Conservation (phyloP, 2,888 invertebrate species). For the Drosophila macrospina region DNA sequence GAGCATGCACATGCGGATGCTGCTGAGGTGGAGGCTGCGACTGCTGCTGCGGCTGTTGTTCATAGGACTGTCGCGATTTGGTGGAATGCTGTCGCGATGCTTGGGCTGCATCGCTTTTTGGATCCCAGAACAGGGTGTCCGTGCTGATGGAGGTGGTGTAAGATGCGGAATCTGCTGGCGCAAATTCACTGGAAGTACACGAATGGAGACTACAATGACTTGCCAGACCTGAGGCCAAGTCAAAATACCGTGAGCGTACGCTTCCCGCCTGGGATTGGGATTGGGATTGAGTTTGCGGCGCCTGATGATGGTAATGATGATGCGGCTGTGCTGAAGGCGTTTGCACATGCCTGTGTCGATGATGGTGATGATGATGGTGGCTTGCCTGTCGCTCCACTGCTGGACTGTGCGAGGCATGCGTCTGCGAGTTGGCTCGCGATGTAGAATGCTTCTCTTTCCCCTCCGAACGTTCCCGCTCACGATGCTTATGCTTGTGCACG, state of each 20-base stretch:
- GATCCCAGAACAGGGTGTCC: slow-evolving; percentile 94
- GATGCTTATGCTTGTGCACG: slow-evolving; percentile 87
- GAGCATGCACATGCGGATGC: slow-evolving; percentile 50
- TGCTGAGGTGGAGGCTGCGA: slow-evolving; percentile 65
- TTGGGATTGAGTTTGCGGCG: slow-evolving; percentile 84
- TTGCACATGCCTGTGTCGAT: slow-evolving; percentile 80
- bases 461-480: slow-evolving; percentile 86
- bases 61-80: slow-evolving; percentile 87
- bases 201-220: slow-evolving; percentile 94
- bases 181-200: slow-evolving; percentile 91
- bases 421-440: slow-evolving; percentile 47
- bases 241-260: slow-evolving; percentile 87
- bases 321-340: slow-evolving; percentile 61
- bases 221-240: slow-evolving; percentile 89
- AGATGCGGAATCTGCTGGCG: slow-evolving; percentile 90
- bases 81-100: slow-evolving; percentile 86
- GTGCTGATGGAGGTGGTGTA: slow-evolving; percentile 95
- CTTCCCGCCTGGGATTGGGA: slow-evolving; percentile 78
- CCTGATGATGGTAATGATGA: slow-evolving; percentile 75
- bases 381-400: slow-evolving; percentile 37
- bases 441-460: slow-evolving; percentile 54
- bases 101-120: slow-evolving; percentile 84
- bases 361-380: slow-evolving; percentile 73
- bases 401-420: slow-evolving; percentile 52
- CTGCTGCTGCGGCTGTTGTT: slow-evolving; percentile 85